A percentile compares a stretch with the other conserved stretches of the same genome.
These are phyloP conservation scores for Callocephalon fimbriatum DNA, from an alignment of 2,113 vertebrate genomes.

Conservation along the genomic window DNA sequence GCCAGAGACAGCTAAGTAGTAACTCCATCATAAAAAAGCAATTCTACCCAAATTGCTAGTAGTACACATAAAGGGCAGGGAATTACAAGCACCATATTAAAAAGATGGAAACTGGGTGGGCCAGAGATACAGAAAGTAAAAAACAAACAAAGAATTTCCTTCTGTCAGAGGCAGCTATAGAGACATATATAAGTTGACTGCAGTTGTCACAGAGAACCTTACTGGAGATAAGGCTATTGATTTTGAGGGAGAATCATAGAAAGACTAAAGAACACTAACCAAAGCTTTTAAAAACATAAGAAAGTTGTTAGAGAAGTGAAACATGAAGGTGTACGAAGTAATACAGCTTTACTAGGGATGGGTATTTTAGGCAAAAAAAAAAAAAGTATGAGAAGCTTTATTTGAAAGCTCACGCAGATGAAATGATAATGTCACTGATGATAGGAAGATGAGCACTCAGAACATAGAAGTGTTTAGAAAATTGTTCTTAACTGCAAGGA, in stretches of 20 bases:
- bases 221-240: not conserved
- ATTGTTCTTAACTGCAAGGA: not conserved
- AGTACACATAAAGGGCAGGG: not conserved
- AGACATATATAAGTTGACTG: not conserved
- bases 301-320: not conserved
- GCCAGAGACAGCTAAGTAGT: not conserved
- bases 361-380: not conserved
- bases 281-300: not conserved
- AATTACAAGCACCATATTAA: not conserved
- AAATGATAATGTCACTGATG: not conserved
- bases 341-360: not conserved
- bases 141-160: not conserved
- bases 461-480: not conserved
- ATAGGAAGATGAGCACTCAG: not conserved
- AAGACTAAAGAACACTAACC: not conserved
- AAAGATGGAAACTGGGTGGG: not conserved
- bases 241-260: not conserved
- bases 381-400: not conserved
- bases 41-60: not conserved
- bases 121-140: not conserved
- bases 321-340: not conserved
- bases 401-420: not conserved
- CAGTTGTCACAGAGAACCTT: not conserved
- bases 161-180: not conserved
- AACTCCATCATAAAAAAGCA: not conserved